Evolutionary conservation across 2,113 vertebrate species (phyloP).

Genomic region (Gambusia affinis): DNA sequence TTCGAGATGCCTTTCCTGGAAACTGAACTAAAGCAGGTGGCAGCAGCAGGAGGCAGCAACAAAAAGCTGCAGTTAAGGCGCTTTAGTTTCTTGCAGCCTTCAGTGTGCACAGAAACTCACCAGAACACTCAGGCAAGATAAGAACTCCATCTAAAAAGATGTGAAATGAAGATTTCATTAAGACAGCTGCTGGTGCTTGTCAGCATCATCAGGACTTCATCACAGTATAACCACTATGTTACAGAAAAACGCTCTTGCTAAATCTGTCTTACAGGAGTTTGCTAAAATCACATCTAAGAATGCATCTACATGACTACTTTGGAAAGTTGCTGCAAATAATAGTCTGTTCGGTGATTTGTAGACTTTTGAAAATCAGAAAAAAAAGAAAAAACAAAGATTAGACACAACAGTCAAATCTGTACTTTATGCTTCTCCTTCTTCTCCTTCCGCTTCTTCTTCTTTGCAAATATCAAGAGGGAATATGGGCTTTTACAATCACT

Average conservation of each 20-base stretch:
- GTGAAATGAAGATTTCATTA: not conserved
- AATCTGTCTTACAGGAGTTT: not conserved
- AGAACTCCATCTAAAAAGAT: not conserved
- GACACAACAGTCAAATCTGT: not conserved
- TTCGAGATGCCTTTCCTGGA: not conserved
- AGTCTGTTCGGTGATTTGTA: not conserved
- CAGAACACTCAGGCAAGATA: not conserved
- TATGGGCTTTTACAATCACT: not conserved
- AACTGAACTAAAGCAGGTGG: slow-evolving; percentile 10
- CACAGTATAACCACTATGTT: not conserved
- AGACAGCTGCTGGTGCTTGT: not conserved
- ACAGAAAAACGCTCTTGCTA: too few species aligned
- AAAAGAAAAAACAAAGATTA: not conserved
- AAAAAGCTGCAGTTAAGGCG: slow-evolving; percentile 8
- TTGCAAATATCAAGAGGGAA: not conserved
- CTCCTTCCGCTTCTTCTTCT: not conserved
- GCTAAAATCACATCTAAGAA: not conserved
- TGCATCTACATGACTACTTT: not conserved
- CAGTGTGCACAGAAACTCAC: not conserved
- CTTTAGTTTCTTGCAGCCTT: not conserved
- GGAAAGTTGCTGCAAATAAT: not conserved
- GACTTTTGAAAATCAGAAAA: not conserved
- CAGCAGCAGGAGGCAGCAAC: slow-evolving; percentile 2
- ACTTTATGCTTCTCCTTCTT: not conserved
- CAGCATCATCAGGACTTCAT: slow-evolving; percentile 2